Base-by-base conservation (phyloP, 2,888 invertebrate genomes). In the Morpho helenor region DNA sequence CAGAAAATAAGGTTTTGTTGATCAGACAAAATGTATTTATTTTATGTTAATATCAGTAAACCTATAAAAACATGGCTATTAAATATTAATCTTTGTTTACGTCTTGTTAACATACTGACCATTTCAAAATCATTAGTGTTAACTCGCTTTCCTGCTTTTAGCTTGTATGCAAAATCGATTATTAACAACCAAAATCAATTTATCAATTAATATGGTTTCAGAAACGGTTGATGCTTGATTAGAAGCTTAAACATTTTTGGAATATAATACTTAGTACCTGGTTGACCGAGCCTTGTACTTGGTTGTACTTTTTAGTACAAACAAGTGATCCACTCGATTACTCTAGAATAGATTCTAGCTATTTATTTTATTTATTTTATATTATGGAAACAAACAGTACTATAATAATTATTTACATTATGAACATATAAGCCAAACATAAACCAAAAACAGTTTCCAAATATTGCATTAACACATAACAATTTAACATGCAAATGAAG, bases 41-140 rank as follows among this genome's bases (percentile, higher is more conserved):
- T 45, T 23, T 6, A 54, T 54, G 7, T 23, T 7, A 10, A 42
- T 47, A 16, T 46, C 42, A 48, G 23, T 48, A 48, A 47, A 48
- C 47, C 42, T 22, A 44, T 46, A 39, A 16, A 48, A 44, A 39
- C 66, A 51, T 61, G 59, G 62, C 64, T 66, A 72, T 77, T 76
- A 79, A 79, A 66, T 72, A 66, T 79, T 52, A 77, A 80, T 82
- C 80, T 79, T 64, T 72, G 70, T 79, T 77, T 77, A 79, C 79
- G 76, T 82, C 82, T 87, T 75, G 84, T 86, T 86, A 86, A 82
- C 71, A 77, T 77, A 78, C 73, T 74, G 72, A 80, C 81, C 85
- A 81, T 87, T 82, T 84, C 81, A 81, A 82, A 87, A 84, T 77
- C 76, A 73, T 69, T 74, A 68, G 69, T 70, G 75, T 73, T 79